A percentile compares a stretch with the other conserved stretches of the same genome.
These are phyloP conservation scores for Amaurobius ferox DNA, from an alignment of 2,888 invertebrate genomes.

Conservation along the genomic window DNA sequence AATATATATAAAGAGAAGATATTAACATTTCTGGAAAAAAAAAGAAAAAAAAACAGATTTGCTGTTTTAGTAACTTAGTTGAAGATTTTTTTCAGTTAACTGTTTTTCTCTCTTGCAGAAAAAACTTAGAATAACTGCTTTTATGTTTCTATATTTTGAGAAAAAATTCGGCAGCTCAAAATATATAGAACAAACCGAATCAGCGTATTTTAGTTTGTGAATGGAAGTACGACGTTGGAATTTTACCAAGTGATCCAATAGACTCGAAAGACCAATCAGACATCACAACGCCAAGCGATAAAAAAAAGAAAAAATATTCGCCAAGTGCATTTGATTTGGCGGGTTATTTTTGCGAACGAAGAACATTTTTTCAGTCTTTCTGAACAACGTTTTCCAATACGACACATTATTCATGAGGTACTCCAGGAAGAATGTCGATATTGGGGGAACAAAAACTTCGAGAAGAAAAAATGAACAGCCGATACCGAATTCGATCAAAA, in stretches of 20 bases:
- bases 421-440: neutral
- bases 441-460: slow-evolving; percentile 6
- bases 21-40: too few species aligned
- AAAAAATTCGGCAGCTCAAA: too few species aligned
- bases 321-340: neutral
- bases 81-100: too few species aligned
- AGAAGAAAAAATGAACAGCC: neutral
- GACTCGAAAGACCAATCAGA: neutral
- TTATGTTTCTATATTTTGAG: too few species aligned
- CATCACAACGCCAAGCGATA: neutral
- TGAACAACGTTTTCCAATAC: slow-evolving; percentile 25
- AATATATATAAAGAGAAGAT: too few species aligned
- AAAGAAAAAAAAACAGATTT: too few species aligned
- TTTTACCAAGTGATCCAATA: neutral
- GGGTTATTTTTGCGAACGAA: neutral
- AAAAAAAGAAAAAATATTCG: neutral
- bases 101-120: too few species aligned
- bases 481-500: slow-evolving; percentile 14
- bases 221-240: neutral
- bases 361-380: neutral
- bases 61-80: too few species aligned
- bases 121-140: too few species aligned
- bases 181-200: neutral
- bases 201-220: neutral
- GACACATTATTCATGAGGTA: slow-evolving; percentile 53